Evolutionary conservation across 2,797 vertebrate genomes (phyloP).

Genomic region (Eulemur albifrons): DNA sequence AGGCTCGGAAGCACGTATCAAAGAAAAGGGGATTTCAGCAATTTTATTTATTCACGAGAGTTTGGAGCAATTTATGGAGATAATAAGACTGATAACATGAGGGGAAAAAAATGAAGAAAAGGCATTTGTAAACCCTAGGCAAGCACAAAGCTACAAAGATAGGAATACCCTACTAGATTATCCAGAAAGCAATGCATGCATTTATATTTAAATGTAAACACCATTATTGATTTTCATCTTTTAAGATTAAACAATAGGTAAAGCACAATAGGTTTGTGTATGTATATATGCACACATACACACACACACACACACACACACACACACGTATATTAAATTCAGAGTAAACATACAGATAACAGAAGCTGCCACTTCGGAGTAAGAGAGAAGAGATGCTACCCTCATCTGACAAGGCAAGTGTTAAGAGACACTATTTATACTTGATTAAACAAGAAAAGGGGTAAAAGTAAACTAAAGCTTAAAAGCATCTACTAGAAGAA

Average conservation of each 20-base stretch:
- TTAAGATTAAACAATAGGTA: background rate
- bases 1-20: background rate
- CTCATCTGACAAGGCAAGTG: background rate
- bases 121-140: background rate
- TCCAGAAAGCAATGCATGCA: background rate
- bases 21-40: background rate
- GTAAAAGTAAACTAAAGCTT: background rate
- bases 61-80: background rate
- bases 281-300: background rate
- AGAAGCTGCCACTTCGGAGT: background rate
- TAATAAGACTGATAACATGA: background rate
- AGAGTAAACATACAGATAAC: background rate
- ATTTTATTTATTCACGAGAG: background rate
- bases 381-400: background rate
- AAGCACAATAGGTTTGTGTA: background rate
- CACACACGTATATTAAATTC: background rate
- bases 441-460: background rate
- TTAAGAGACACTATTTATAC: background rate
- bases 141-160: background rate
- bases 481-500: background rate
- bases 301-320: too few species aligned
- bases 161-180: background rate
- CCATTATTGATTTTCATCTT: background rate
- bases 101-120: background rate
- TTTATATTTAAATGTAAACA: background rate